These are phyloP conservation scores for Drosophila sulfurigaster DNA, from an alignment of 1,140 invertebrate species.

Conservation along the genomic window DNA sequence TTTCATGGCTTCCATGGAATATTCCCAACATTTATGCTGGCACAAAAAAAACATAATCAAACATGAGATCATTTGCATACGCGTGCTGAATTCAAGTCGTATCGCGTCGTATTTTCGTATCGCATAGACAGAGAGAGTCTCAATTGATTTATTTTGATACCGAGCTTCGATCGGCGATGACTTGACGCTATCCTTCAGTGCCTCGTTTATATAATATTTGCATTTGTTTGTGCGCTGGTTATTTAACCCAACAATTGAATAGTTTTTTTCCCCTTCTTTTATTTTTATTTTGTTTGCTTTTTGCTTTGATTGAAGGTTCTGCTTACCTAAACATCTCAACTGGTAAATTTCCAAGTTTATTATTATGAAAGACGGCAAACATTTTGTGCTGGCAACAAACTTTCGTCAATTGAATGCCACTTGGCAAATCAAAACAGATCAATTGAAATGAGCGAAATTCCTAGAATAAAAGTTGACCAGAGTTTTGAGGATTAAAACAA, in stretches of 20 bases:
- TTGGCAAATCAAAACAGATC: conserved; percentile 15
- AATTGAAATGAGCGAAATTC: background rate
- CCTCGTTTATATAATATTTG: conserved; percentile 34
- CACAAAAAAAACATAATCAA: conserved; percentile 31
- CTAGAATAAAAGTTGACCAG: background rate
- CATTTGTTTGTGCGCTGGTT: conserved; percentile 10
- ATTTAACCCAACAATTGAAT: background rate
- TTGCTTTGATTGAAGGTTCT: conserved; percentile 2
- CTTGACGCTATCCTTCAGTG: conserved; percentile 23
- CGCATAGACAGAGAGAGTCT: conserved; percentile 16
- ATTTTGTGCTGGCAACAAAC: background rate
- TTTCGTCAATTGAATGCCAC: background rate
- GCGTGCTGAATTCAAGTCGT: conserved; percentile 29
- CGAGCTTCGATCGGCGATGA: conserved; percentile 12
- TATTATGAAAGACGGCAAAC: background rate
- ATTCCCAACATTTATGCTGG: conserved; percentile 72
- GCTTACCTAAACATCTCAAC: background rate
- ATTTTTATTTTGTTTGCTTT: background rate
- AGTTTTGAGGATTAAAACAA: background rate
- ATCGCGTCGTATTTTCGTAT: conserved; percentile 28
- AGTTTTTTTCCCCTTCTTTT: background rate
- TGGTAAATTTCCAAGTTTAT: background rate
- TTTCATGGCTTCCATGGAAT: conserved; percentile 61
- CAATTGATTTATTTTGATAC: conserved; percentile 63
- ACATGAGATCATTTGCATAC: conserved; percentile 73